Percentiles rank a stretch among this genome's conserved stretches.
Evolutionary conservation across 1,140 invertebrate species (phyloP).

Genomic region (Drosophila ohnishii): DNA sequence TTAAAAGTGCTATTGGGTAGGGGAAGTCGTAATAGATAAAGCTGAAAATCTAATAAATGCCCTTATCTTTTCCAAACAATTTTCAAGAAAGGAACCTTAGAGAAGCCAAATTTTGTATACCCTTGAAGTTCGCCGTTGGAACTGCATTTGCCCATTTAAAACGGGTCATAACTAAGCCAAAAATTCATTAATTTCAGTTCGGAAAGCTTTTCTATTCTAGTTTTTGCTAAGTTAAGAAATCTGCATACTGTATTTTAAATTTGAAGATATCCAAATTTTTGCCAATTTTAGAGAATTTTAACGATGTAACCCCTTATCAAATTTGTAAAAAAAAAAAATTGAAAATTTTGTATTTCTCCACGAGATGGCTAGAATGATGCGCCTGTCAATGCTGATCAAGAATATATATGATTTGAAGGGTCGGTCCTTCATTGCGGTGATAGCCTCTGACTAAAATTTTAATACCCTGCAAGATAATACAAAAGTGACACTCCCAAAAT

Average conservation of each 20-base stretch:
- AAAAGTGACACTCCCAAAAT: conserved; percentile 10
- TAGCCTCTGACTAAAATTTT: not conserved
- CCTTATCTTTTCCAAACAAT: not conserved
- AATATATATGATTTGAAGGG: not conserved
- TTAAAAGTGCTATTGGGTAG: not conserved
- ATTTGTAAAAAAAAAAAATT: too few species aligned
- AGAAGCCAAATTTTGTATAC: not conserved
- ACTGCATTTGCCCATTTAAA: too few species aligned
- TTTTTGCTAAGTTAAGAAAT: too few species aligned
- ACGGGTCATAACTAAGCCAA: not conserved
- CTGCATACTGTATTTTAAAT: too few species aligned
- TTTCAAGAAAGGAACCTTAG: not conserved
- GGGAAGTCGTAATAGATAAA: not conserved
- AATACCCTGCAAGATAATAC: not conserved
- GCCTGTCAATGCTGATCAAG: not conserved
- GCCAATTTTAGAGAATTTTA: too few species aligned
- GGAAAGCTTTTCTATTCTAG: too few species aligned
- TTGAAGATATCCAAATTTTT: too few species aligned
- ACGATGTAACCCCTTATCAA: too few species aligned
- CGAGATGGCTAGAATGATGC: too few species aligned
- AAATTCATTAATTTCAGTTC: not conserved
- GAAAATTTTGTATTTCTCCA: too few species aligned
- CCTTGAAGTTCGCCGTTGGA: not conserved
- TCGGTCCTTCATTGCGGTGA: accelerated
- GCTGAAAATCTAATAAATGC: not conserved